Conservation (phyloP, 2,113 vertebrate genomes). For the Xerus inauris region DNA sequence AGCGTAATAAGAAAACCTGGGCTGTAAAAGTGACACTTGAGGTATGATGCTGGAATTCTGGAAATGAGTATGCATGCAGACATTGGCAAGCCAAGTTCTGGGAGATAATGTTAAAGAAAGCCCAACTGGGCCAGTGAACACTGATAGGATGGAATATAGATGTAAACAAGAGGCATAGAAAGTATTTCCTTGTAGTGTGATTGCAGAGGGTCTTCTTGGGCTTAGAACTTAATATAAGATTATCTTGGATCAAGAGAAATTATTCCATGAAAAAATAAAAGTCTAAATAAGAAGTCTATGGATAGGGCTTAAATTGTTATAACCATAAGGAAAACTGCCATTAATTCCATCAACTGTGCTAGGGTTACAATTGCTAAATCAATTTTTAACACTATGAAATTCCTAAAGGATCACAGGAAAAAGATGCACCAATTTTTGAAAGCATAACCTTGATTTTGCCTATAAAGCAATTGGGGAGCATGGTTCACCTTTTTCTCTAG, state of each 20-base stretch:
- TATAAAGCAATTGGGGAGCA: neutral
- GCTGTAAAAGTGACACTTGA: conserved; percentile 56
- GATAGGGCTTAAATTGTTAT: neutral
- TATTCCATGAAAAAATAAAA: neutral
- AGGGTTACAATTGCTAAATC: neutral
- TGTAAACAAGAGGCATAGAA: neutral
- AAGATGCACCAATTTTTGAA: conserved; percentile 44
- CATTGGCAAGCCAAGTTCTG: neutral
- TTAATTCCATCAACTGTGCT: neutral
- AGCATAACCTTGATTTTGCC: neutral
- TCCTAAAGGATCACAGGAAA: neutral
- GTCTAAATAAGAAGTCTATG: neutral
- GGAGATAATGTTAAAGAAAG: neutral
- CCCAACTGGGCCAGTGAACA: neutral
- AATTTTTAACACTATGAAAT: neutral
- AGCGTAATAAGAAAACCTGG: conserved; percentile 65
- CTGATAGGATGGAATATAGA: neutral
- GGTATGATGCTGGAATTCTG: conserved; percentile 22
- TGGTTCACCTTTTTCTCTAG: neutral
- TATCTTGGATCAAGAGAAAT: neutral
- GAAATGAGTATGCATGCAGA: neutral
- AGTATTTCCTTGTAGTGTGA: neutral
- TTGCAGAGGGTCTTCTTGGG: neutral
- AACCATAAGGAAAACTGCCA: neutral
- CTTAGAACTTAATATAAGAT: neutral